A percentile compares a stretch with the other conserved stretches of the same genome.
Evolutionary conservation across 2,888 invertebrate species (phyloP).

Genomic region (Drosophila falleni): DNA sequence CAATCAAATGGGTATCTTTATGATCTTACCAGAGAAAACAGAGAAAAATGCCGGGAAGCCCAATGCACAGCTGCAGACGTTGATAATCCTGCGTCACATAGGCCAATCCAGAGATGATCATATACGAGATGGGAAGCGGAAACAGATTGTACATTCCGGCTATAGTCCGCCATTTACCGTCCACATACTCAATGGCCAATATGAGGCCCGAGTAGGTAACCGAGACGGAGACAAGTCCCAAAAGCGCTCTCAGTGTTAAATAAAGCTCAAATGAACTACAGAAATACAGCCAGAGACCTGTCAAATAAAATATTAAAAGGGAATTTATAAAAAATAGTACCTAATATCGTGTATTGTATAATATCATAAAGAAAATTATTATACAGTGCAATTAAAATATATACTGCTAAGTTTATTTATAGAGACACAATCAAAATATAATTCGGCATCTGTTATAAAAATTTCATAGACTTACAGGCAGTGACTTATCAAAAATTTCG

Average conservation of each 20-base stretch:
- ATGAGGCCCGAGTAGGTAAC: conserved; percentile 93
- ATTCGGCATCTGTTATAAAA: too few species aligned
- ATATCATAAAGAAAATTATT: too few species aligned
- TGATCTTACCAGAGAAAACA: conserved; percentile 88
- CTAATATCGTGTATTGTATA: too few species aligned
- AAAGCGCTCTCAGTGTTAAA: conserved; percentile 89
- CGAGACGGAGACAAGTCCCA: conserved; percentile 92
- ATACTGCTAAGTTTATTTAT: too few species aligned
- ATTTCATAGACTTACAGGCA: too few species aligned
- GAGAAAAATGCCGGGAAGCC: conserved; percentile 90
- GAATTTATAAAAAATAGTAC: too few species aligned
- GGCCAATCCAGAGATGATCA: conserved; percentile 90
- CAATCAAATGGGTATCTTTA: conserved; percentile 10
- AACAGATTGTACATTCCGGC: conserved; percentile 93
- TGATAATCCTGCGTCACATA: conserved; percentile 91
- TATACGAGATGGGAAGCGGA: conserved; percentile 91
- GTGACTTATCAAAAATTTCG: too few species aligned
- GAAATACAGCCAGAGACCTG: conserved; percentile 89
- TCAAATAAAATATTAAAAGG: not conserved
- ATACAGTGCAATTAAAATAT: too few species aligned
- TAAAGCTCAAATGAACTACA: conserved; percentile 90
- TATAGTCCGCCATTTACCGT: conserved; percentile 92
- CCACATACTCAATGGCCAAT: conserved; percentile 91
- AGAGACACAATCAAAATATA: too few species aligned
- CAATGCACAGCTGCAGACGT: conserved; percentile 90